These are phyloP conservation scores for Erannis defoliaria DNA, from an alignment of 2,888 invertebrate genomes.

Conservation along the genomic window DNA sequence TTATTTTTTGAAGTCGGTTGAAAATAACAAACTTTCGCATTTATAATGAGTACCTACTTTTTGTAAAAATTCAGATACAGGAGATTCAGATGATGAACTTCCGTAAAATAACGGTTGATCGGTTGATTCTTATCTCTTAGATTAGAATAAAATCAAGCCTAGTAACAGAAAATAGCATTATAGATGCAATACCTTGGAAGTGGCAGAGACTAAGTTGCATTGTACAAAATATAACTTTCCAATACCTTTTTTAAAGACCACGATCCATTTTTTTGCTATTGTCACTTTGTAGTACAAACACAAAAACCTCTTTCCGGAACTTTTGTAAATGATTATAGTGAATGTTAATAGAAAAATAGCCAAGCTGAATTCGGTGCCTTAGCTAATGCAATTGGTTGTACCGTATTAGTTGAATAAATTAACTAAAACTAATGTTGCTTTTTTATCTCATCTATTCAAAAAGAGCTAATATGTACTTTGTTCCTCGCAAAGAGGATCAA, in stretches of 20 bases:
- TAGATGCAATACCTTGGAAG: background rate
- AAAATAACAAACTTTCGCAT: too few relatives aligned
- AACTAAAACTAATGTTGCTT: too few relatives aligned
- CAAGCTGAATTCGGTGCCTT: background rate
- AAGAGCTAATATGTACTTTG: too few relatives aligned
- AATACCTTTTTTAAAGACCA: constrained; percentile 13
- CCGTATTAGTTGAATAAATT: too few relatives aligned
- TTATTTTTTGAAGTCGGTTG: too few relatives aligned
- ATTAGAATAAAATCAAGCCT: background rate
- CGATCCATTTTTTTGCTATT: constrained; percentile 7
- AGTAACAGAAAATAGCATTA: background rate
- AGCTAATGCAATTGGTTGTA: too few relatives aligned
- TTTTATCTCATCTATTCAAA: too few relatives aligned
- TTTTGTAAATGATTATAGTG: background rate
- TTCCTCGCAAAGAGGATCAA: too few relatives aligned
- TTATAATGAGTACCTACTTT: too few relatives aligned
- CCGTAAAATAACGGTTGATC: too few relatives aligned
- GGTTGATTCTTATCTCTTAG: too few relatives aligned
- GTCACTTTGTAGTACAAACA: constrained; percentile 7
- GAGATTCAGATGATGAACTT: background rate
- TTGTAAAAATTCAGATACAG: too few relatives aligned
- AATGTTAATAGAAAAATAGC: background rate
- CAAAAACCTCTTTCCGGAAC: constrained; percentile 2
- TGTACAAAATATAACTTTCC: constrained; percentile 16
- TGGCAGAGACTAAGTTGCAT: constrained; percentile 10